These are phyloP conservation scores for Pionites leucogaster DNA, from an alignment of 2,113 vertebrate genomes.

Conservation along the genomic window DNA sequence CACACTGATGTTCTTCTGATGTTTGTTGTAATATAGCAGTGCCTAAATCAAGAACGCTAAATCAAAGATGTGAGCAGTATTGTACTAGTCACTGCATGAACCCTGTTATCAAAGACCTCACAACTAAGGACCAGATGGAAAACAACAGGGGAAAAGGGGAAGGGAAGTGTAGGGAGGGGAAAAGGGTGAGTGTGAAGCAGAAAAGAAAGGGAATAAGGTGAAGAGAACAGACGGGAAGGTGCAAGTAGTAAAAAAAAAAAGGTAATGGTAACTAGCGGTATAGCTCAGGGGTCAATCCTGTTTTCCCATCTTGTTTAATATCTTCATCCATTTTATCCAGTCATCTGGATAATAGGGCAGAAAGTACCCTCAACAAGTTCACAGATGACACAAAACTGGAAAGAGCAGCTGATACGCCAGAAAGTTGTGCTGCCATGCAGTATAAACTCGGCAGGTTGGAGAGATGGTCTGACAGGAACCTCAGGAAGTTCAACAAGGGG, in stretches of 20 bases:
- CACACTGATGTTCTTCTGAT: neutral
- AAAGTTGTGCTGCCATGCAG: neutral
- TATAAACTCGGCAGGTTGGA: neutral
- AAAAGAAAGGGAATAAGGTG: neutral
- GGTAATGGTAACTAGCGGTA: neutral
- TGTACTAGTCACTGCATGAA: neutral
- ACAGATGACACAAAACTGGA: neutral
- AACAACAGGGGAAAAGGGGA: neutral
- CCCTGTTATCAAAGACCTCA: neutral
- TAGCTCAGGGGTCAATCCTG: neutral
- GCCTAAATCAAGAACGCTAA: neutral
- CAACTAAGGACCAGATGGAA: neutral
- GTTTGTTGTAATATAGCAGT: neutral
- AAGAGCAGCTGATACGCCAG: neutral
- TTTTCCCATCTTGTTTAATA: rapidly evolving
- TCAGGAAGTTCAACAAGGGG: neutral
- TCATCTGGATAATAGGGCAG: neutral
- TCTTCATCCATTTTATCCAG: neutral
- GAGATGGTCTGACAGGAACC: neutral
- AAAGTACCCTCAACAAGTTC: neutral
- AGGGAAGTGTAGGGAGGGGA: neutral
- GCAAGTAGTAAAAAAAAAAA: neutral
- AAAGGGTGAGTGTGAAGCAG: neutral
- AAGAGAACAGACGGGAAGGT: neutral
- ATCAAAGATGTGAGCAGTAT: neutral